phyloP scores from a whole-genome alignment of 2,113 vertebrate genomes.

The Vicugna pacos region DNA sequence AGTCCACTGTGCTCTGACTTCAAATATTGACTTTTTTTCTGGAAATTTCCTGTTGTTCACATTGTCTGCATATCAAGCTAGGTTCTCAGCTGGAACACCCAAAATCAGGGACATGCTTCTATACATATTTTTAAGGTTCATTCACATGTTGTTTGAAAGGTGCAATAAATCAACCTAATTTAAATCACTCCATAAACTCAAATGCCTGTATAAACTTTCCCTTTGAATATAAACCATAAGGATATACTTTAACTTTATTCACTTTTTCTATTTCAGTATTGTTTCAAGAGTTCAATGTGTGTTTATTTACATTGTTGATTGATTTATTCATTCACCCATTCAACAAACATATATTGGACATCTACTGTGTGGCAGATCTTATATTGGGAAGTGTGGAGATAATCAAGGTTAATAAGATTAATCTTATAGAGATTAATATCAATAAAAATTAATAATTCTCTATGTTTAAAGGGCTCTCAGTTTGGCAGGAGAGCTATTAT shows the following conservation, averaged over 20 bases:
- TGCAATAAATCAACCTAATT: conserved; percentile 78
- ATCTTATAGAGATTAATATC: conserved; percentile 39
- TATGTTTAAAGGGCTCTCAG: conserved; percentile 11
- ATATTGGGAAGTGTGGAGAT: not conserved
- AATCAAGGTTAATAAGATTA: conserved; percentile 39
- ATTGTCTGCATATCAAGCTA: conserved; percentile 83
- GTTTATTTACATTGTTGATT: conserved; percentile 29
- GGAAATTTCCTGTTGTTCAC: conserved; percentile 86
- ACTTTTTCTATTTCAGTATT: not conserved
- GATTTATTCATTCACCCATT: conserved; percentile 45
- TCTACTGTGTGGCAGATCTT: not conserved
- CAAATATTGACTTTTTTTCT: conserved; percentile 89
- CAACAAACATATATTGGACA: not conserved
- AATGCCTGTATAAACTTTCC: conserved; percentile 45
- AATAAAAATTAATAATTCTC: not conserved
- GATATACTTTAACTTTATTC: conserved; percentile 60
- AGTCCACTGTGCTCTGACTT: conserved; percentile 82
- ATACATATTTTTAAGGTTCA: conserved; percentile 74
- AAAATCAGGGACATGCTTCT: conserved; percentile 76
- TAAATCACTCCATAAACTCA: conserved; percentile 53
- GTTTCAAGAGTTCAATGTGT: conserved; percentile 32
- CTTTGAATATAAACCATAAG: conserved; percentile 47
- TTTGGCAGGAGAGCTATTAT: not conserved
- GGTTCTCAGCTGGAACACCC: conserved; percentile 80
- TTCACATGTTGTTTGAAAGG: conserved; percentile 74